These are phyloP conservation scores for Clostera curtula DNA, from an alignment of 2,888 invertebrate genomes.

Conservation along the genomic window DNA sequence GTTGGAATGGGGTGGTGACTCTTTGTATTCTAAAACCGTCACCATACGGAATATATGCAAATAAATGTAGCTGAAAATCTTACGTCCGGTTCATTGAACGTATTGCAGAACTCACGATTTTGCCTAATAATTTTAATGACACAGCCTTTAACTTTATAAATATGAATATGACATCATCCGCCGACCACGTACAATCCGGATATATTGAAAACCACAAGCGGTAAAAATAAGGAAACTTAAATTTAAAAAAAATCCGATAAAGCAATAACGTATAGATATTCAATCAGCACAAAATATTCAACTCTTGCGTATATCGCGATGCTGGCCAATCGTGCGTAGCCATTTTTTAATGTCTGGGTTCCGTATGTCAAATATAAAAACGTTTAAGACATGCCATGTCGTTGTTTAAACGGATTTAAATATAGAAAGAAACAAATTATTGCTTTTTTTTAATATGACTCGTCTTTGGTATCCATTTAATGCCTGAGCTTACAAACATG, in stretches of 20 bases:
- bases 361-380: constrained; percentile 1
- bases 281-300: constrained; percentile 12
- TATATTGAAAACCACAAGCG: not conserved
- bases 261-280: constrained; percentile 11
- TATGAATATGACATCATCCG: not conserved
- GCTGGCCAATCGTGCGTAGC: constrained; percentile 34
- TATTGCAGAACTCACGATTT: too few relatives aligned
- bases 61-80: too few relatives aligned
- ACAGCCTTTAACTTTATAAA: not conserved
- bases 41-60: too few relatives aligned
- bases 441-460: too few relatives aligned
- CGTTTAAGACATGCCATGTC: too few relatives aligned
- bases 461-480: too few relatives aligned
- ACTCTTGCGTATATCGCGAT: constrained; percentile 19
- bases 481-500: too few relatives aligned
- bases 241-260: constrained; percentile 5
- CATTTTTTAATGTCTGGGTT: constrained; percentile 10
- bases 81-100: too few relatives aligned
- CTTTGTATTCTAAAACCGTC: too few relatives aligned
- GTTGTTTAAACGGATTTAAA: too few relatives aligned
- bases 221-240: constrained; percentile 2
- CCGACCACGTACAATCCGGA: not conserved
- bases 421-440: too few relatives aligned
- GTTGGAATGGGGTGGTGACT: too few relatives aligned
- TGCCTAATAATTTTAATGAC: not conserved